Percentiles rank a stretch among this genome's conserved stretches.
phyloP scores from a whole-genome alignment of 2,113 vertebrate genomes.

The Haliaeetus leucogaster region DNA sequence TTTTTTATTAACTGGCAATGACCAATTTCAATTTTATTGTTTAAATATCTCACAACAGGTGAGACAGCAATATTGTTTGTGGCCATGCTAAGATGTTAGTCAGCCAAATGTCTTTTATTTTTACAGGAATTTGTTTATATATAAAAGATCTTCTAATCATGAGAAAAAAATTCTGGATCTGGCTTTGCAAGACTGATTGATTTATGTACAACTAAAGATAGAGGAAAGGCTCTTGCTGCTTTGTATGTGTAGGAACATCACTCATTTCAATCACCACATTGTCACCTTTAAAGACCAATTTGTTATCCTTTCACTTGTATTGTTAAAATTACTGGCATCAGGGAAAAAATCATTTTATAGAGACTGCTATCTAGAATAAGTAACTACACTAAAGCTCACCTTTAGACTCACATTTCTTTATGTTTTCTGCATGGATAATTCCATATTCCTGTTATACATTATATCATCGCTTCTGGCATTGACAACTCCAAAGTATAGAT shows the following conservation, averaged over 20 bases:
- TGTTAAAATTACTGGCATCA: not conserved
- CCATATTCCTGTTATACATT: not conserved
- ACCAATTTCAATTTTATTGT: not conserved
- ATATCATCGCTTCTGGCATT: not conserved
- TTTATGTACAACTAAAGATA: not conserved
- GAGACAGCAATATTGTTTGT: not conserved
- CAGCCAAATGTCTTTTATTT: not conserved
- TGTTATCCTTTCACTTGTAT: constrained; percentile 4
- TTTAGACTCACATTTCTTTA: not conserved
- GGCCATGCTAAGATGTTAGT: not conserved
- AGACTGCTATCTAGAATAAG: not conserved
- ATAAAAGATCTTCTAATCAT: not conserved
- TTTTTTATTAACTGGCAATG: not conserved
- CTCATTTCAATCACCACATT: not conserved
- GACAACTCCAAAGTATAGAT: not conserved
- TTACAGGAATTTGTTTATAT: not conserved
- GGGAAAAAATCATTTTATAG: not conserved
- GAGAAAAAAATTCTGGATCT: not conserved
- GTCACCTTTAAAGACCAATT: not conserved
- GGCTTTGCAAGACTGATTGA: not conserved
- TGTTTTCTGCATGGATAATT: not conserved
- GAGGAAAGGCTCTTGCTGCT: not conserved
- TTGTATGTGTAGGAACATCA: not conserved
- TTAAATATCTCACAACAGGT: not conserved
- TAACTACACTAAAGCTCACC: not conserved